Conservation (phyloP, 1,140 invertebrate genomes). For the Gonatopus flavifemur region DNA sequence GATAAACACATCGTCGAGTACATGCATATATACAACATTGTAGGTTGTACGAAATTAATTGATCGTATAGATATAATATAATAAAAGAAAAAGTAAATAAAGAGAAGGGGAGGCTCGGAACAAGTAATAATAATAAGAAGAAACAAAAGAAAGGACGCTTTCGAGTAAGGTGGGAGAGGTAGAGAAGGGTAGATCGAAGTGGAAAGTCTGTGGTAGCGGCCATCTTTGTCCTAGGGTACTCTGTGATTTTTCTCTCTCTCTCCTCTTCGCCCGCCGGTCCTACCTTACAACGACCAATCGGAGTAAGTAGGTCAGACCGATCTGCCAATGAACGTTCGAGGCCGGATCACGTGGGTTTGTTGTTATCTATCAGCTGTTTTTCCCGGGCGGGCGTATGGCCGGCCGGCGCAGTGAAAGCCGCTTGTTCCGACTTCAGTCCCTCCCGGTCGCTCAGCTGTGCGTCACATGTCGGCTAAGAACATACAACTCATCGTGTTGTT, state of each 20-base stretch:
- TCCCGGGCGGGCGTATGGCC: slow-evolving; percentile 46
- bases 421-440: slow-evolving; percentile 43
- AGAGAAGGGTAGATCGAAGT: slow-evolving; percentile 4
- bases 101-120: neutral
- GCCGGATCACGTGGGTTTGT: slow-evolving; percentile 62
- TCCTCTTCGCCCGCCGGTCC: slow-evolving; percentile 36
- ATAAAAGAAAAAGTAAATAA: neutral
- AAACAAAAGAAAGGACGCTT: neutral
- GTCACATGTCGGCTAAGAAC: slow-evolving; percentile 47
- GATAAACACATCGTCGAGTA: too few relatives aligned
- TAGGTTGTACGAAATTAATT: neutral
- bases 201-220: slow-evolving; percentile 30
- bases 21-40: neutral
- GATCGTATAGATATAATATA: too few relatives aligned
- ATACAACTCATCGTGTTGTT: too few relatives aligned
- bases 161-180: neutral
- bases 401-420: slow-evolving; percentile 45
- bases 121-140: too few relatives aligned
- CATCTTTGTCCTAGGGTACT: slow-evolving; percentile 33
- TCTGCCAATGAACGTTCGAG: slow-evolving; percentile 41
- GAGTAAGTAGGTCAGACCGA: slow-evolving; percentile 45
- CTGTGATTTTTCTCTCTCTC: slow-evolving; percentile 43
- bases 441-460: slow-evolving; percentile 54
- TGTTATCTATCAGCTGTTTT: slow-evolving; percentile 66
- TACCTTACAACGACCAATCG: slow-evolving; percentile 43